Evolutionary conservation across 2,113 vertebrate genomes (phyloP).

Genomic region (Myrmecophaga tridactyla): DNA sequence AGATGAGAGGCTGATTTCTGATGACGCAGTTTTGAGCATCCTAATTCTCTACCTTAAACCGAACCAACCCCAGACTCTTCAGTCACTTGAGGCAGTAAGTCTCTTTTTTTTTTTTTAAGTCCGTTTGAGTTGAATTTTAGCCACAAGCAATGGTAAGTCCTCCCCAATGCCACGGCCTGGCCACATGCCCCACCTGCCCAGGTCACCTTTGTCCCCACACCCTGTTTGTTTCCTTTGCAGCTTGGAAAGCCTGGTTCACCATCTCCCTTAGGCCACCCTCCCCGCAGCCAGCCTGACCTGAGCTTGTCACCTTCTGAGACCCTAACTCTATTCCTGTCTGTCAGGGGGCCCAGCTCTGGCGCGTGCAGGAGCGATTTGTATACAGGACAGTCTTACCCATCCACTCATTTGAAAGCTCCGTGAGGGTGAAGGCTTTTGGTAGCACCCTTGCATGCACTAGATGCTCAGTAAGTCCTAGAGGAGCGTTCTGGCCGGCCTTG

Average conservation of each 20-base stretch:
- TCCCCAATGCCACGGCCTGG: background rate
- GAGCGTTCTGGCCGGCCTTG: too few relatives aligned
- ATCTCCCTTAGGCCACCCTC: background rate
- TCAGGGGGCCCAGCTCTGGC: too few relatives aligned
- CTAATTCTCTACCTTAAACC: background rate
- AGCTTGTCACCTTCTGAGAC: background rate
- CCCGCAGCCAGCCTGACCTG: background rate
- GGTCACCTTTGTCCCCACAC: background rate
- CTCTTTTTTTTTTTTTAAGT: background rate
- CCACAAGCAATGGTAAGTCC: background rate
- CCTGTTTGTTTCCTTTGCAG: too few relatives aligned
- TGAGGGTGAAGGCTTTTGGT: too few relatives aligned
- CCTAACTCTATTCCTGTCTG: too few relatives aligned
- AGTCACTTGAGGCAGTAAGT: background rate
- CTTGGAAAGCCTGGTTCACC: background rate
- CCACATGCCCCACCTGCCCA: background rate
- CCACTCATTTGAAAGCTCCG: background rate
- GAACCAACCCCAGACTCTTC: background rate
- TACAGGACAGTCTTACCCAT: background rate
- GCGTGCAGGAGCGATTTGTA: background rate
- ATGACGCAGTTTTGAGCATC: background rate
- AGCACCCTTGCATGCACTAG: background rate
- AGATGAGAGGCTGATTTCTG: background rate
- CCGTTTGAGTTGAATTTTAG: background rate
- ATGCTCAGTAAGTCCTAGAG: background rate